These are phyloP conservation scores for Eriocheir sinensis DNA, from an alignment of 1,140 invertebrate species.

Conservation along the genomic window DNA sequence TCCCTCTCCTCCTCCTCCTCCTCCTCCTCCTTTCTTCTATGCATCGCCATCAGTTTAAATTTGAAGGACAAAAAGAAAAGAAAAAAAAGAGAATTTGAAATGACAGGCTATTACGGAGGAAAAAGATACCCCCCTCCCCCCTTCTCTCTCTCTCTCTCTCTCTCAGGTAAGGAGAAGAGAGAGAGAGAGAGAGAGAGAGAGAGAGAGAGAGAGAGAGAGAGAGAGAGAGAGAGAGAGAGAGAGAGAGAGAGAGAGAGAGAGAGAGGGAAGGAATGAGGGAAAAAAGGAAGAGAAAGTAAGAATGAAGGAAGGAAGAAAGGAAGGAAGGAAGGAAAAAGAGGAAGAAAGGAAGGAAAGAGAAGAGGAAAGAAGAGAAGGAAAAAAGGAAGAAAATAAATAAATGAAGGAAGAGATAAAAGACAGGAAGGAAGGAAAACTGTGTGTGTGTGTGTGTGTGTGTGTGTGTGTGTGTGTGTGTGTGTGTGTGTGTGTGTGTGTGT, in stretches of 20 bases:
- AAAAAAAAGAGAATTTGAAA: no score
- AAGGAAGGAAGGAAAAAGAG: not conserved
- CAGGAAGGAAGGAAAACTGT: not conserved
- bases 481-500: not conserved
- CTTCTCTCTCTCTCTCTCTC: no score
- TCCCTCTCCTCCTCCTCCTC: constrained; percentile 19
- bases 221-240: constrained; percentile 9
- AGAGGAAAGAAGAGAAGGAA: no score
- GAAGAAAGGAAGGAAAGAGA: not conserved
- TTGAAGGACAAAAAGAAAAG: not conserved
- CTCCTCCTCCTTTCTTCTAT: constrained; percentile 7
- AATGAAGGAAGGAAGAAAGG: not conserved
- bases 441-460: constrained; percentile 39
- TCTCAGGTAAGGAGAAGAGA: no score
- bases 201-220: constrained; percentile 43
- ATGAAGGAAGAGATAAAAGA: not conserved
- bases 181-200: constrained; percentile 60
- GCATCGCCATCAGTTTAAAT: not conserved
- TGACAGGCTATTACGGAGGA: no score
- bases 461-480: constrained; percentile 37
- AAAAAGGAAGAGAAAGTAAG: not conserved
- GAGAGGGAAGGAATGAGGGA: constrained; percentile 15
- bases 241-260: constrained; percentile 61
- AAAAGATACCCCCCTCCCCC: no score
- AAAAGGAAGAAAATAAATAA: not conserved